phyloP scores from a whole-genome alignment of 2,888 invertebrate genomes.

The Sinelater perroti region DNA sequence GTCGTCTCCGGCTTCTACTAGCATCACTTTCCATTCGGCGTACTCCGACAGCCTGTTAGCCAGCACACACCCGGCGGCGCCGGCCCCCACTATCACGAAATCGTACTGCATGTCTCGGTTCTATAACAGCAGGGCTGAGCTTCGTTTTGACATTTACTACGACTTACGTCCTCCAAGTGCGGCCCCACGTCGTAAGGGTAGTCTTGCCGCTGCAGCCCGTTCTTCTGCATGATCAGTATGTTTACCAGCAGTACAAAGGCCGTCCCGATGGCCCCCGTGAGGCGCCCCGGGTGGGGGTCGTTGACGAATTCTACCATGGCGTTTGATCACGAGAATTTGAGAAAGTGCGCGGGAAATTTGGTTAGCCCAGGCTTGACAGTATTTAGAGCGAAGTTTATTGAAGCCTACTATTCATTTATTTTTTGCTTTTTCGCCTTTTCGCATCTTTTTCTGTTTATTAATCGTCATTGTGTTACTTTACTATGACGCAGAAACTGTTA shows the following conservation, averaged over 20 bases:
- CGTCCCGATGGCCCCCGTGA: slow-evolving; percentile 47
- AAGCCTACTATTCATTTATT: no score
- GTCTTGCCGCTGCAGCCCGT: slow-evolving; percentile 42
- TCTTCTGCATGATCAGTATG: slow-evolving; percentile 47
- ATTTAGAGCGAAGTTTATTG: background rate
- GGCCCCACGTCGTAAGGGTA: slow-evolving; percentile 48
- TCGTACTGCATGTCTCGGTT: slow-evolving; percentile 53
- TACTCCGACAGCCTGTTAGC: slow-evolving; percentile 61
- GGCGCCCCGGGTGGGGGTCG: slow-evolving; percentile 1
- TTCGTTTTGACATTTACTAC: background rate
- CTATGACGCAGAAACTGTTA: no score
- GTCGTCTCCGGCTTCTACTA: slow-evolving; percentile 55
- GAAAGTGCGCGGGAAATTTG: background rate
- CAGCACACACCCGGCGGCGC: slow-evolving; percentile 63
- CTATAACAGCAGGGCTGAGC: slow-evolving; percentile 32
- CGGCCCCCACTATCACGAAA: slow-evolving; percentile 63
- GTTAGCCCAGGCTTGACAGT: background rate
- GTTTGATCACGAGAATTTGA: no score
- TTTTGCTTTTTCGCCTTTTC: no score
- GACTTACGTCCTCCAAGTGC: slow-evolving; percentile 43
- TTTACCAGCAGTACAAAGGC: slow-evolving; percentile 49
- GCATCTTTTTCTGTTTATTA: no score
- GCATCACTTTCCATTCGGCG: slow-evolving; percentile 54
- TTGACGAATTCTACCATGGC: slow-evolving; percentile 5
- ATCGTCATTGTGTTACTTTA: no score